Base-by-base conservation (phyloP, 2,888 invertebrate genomes). In the Pristionchus arcanus region DNA sequence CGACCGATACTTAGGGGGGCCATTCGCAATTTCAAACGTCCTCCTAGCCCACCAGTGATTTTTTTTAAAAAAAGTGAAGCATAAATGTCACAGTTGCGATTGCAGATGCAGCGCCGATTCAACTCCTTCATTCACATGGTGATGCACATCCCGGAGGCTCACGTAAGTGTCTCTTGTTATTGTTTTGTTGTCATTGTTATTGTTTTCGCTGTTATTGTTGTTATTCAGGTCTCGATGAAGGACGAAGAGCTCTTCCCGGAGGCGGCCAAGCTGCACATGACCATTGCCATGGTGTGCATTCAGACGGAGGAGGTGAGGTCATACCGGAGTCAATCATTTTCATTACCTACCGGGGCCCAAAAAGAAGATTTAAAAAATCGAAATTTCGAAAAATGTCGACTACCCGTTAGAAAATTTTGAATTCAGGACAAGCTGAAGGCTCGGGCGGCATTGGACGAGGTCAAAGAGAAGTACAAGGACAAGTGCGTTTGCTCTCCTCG, bases 201-300 rank as follows among this genome's bases (percentile, higher is more conserved):
- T 55, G 55, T 55, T 21, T 1, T 55, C 5, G 13, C 19, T 19
- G 16, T 2, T 59, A 59, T 59, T 19, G 59, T 59, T 59, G 21
- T 21, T 59, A 21, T 19, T 59, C 74, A 74, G 74, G 37, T 11
- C 0, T 74, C 74, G 74, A 25, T 34, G 34, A 74, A 21, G 74
- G 42, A 37, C 7, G 21, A 37, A 0, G 74, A 19, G 2, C 77
- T 88, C 37, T 88, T 88, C 55, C 88, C 88, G 1, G 53, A 49
- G 13, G 2, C 34, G 31, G 25, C 21, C 11, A 88, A 88, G 55
- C 88, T 88, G 31, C 88, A 88, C 31, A 53, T 88, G 21, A 88
- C 88, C 34, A 74, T 74, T 37, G 42, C 74, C 49, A 88, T 88
- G 88, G 53, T 88, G 11, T 28, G 74, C 4, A 15, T 77, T 15